Evolutionary conservation across 2,113 vertebrate species (phyloP), one percentile per base, ranked within the genome.

Genomic region (Zapornia atra): DNA sequence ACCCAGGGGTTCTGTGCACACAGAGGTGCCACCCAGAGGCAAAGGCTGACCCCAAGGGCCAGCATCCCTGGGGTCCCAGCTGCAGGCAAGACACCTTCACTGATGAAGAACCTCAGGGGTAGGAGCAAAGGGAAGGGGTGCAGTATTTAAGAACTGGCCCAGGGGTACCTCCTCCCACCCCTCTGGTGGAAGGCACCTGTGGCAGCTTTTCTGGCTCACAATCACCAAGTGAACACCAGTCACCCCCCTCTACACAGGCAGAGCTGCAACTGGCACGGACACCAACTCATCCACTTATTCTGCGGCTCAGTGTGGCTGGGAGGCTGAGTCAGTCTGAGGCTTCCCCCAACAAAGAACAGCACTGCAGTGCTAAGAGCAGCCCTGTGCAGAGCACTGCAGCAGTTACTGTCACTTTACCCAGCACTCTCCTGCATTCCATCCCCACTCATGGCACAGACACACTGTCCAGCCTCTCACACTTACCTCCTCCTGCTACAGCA

Each of bases 221-320:
- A 16, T 9, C 82, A 79, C 34, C 36, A 28, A n/a, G 18, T 2
- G 2, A 82, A 28, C 25, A 25, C 13, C 40, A 5, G 26, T 46
- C 19, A 5, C 4, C 11, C 42, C 28, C 6, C 28, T 38, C 59
- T 7, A 34, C 51, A 20, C 3, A 1, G 71, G 24, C 42, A 34
- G 38, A 65, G 44, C 66, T 33, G 68, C 5, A 28, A 9, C 21
- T 16, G 31, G 15, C 34, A 42, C 24, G 4, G 8, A 8, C 34
- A 38, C 40, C 72, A 46, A 3, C 8, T 6, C 42, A 4, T 3
- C 20, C 21, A 6, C 21, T 11, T 16, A 8, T 3, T 0, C 12
- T 12, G 11, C 15, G 33, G 42, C 57, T 48, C 7, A 1, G 3
- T 4, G 4, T 31, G n/a, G 2, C 54, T 5, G 10, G 10, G 11